phyloP scores from a whole-genome alignment of 1,140 invertebrate genomes.

The Drosophila azteca region DNA sequence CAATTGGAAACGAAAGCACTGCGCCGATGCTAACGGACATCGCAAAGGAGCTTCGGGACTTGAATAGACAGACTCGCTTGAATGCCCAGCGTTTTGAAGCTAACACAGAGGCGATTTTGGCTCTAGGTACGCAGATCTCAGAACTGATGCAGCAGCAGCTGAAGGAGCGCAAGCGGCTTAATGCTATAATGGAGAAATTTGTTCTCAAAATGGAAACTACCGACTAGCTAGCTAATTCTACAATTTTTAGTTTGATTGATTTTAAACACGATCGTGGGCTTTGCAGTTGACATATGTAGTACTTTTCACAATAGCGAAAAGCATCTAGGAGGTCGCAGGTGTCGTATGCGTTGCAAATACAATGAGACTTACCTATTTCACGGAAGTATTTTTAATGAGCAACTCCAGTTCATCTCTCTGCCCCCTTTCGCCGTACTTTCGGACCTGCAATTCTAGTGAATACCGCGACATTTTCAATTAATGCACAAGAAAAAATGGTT shows the following conservation, averaged over 20 bases:
- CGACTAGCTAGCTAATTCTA: constrained; percentile 34
- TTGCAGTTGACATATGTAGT: no score
- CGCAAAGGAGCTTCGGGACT: constrained; percentile 53
- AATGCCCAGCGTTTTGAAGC: constrained; percentile 65
- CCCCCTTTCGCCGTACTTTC: constrained; percentile 72
- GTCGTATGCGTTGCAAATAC: no score
- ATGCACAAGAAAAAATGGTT: no score
- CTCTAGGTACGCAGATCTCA: constrained; percentile 57
- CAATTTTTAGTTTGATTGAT: no score
- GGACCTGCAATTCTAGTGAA: no score
- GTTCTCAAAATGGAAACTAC: constrained; percentile 69
- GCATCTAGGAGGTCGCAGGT: no score
- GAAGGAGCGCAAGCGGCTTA: constrained; percentile 64
- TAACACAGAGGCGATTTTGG: constrained; percentile 58
- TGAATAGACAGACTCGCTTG: constrained; percentile 62
- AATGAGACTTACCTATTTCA: constrained; percentile 24
- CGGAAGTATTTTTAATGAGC: constrained; percentile 64
- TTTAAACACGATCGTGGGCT: no score
- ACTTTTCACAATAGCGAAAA: no score
- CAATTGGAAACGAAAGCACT: constrained; percentile 1
- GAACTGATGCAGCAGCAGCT: constrained; percentile 69
- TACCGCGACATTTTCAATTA: no score
- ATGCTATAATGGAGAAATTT: constrained; percentile 66
- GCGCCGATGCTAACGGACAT: constrained; percentile 59
- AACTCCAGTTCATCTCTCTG: constrained; percentile 59